Evolutionary conservation across 2,113 vertebrate genomes (phyloP), one percentile per base, ranked within the genome.

Genomic region (Larimichthys polyactis): DNA sequence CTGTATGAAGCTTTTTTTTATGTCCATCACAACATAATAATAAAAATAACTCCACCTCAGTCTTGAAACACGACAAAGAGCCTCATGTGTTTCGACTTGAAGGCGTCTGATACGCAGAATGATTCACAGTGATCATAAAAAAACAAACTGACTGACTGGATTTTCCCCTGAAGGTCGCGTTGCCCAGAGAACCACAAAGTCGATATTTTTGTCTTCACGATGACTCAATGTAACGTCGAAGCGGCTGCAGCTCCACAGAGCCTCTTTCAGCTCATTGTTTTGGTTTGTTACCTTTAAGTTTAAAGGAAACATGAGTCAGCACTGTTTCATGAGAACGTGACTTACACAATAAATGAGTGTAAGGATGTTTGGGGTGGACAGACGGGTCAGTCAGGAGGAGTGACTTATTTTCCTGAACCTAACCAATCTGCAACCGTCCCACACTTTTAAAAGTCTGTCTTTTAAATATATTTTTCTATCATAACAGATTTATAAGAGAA

Each of bases 21-120:
- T 54, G 74, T 77, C 76, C 59, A 72, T 83, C 68, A 40, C 65
- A 65, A 66, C 63, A 46, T 58, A 9, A 12, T 59, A 15, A 54
- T 22, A 9, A 12, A 54, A 19, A 54, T 22, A 29, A 60, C 29
- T 48, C 52, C 24, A 57, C 17, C 72, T 83, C 78, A 57, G 17
- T 29, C 29, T 11, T 27, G 11, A 43, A 51, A 65, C 48, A 70
- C 65, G 70, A 48, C 54, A 8, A 6, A 19, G 36, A 55, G 79
- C 63, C 29, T 49, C 63, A 4, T 84, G 57, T 75, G 54, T 63
- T 17, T 22, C 4, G 9, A 36, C 32, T 29, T 48, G 5, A 32
- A 32, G 32, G 62, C 75, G 52, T 20, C 55, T 2, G 71, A 43
- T 19, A 17, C 9, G 44, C 74, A 17, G 12, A 11, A 29, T 29